Percentiles rank a stretch among this genome's conserved stretches.
Conservation (phyloP, 2,888 invertebrate species). For the Arge pagana region DNA sequence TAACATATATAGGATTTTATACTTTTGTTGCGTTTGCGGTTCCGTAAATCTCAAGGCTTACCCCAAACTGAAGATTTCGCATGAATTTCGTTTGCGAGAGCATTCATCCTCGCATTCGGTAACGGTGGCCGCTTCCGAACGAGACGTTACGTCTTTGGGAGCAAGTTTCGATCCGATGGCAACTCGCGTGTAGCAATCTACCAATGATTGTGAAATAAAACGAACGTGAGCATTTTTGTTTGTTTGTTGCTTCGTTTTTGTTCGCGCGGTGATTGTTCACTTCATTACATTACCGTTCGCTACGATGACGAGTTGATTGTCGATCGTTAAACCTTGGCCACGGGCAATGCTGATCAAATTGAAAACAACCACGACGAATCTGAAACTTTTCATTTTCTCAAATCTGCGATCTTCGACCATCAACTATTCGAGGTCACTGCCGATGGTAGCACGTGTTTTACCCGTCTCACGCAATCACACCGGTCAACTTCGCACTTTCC, state of each 20-base stretch:
- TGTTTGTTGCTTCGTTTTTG: background rate
- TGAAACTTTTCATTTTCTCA: too few relatives aligned
- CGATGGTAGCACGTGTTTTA: too few relatives aligned
- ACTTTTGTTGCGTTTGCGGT: constrained; percentile 6
- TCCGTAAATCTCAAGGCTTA: constrained; percentile 43
- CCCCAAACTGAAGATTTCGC: constrained; percentile 63
- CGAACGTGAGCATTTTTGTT: constrained; percentile 2
- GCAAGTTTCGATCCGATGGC: constrained; percentile 60
- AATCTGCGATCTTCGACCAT: too few relatives aligned
- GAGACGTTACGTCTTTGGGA: constrained; percentile 54
- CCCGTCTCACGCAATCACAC: too few relatives aligned
- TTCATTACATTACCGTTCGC: constrained; percentile 55
- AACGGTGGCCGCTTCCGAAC: constrained; percentile 52
- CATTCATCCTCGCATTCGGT: constrained; percentile 61
- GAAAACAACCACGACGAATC: too few relatives aligned
- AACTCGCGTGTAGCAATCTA: constrained; percentile 64
- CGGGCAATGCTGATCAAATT: too few relatives aligned
- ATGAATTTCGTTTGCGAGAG: constrained; percentile 56
- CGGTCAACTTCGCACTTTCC: too few relatives aligned
- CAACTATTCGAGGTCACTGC: too few relatives aligned
- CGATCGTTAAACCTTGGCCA: constrained; percentile 50
- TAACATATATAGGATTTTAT: background rate
- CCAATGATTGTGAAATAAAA: constrained; percentile 30
- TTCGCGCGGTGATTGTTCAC: background rate
- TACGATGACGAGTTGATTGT: constrained; percentile 56